Evolutionary conservation across 2,797 vertebrate species (phyloP).

Genomic region (Phyllotis vaccarum): DNA sequence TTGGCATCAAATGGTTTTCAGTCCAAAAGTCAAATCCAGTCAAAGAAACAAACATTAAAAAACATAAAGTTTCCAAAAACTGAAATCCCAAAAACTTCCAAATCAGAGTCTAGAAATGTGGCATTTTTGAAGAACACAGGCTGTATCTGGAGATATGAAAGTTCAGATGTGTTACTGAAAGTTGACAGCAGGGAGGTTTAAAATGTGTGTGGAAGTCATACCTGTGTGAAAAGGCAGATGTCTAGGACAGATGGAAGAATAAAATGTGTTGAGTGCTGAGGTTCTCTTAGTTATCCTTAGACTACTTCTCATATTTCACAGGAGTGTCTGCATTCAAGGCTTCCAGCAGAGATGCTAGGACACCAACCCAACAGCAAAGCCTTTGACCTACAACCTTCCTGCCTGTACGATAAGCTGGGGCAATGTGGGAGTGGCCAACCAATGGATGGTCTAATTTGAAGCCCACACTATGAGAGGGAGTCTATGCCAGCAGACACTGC

Average conservation of each 20-base stretch:
- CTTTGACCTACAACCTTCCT: neutral
- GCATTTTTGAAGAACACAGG: neutral
- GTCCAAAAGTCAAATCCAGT: slow-evolving; percentile 11
- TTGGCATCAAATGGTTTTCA: neutral
- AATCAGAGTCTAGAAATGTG: slow-evolving; percentile 21
- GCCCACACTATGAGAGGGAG: neutral
- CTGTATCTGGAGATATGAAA: neutral
- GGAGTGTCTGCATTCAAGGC: neutral
- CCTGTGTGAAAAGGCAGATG: neutral
- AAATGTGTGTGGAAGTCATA: neutral
- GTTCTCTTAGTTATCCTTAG: neutral
- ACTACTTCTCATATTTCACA: slow-evolving; percentile 22
- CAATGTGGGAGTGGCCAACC: neutral
- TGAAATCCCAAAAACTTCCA: slow-evolving; percentile 11
- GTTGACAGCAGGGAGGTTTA: neutral
- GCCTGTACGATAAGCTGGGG: neutral
- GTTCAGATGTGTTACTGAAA: slow-evolving; percentile 19
- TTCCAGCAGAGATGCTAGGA: neutral
- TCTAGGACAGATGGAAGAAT: neutral
- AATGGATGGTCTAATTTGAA: neutral
- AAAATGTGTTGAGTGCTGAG: neutral
- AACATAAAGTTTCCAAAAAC: neutral
- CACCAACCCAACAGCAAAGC: neutral
- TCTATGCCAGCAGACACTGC: neutral
- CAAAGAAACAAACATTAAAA: neutral